Percentiles rank a stretch among this genome's conserved stretches.
These are phyloP conservation scores for Chydorus sphaericus DNA, from an alignment of 2,888 invertebrate genomes.

Conservation along the genomic window DNA sequence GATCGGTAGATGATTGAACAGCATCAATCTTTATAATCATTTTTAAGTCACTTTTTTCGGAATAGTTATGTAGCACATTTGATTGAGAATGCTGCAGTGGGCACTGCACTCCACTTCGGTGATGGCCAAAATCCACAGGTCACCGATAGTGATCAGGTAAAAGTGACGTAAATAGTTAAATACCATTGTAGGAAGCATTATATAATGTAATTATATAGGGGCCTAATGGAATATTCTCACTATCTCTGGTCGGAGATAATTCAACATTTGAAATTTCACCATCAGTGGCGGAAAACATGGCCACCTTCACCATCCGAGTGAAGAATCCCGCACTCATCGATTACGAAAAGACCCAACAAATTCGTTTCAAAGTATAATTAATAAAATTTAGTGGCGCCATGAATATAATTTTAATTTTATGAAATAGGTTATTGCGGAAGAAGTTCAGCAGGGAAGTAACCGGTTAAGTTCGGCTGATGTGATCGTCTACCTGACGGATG, in stretches of 20 bases:
- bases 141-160: slow-evolving; percentile 51
- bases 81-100: slow-evolving; percentile 66
- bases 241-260: slow-evolving; percentile 61
- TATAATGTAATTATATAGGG: slow-evolving; percentile 31
- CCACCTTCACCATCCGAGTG: slow-evolving; percentile 66
- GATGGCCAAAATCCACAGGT: slow-evolving; percentile 57
- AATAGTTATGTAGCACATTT: slow-evolving; percentile 56
- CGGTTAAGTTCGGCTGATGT: slow-evolving; percentile 53
- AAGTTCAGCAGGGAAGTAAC: slow-evolving; percentile 52
- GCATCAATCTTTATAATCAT: slow-evolving; percentile 3
- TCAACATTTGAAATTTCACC: slow-evolving; percentile 80
- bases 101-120: slow-evolving; percentile 53
- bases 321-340: slow-evolving; percentile 67
- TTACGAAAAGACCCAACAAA: slow-evolving; percentile 61
- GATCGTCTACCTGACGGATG: slow-evolving; percentile 63
- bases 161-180: no score
- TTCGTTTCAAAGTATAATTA: slow-evolving; percentile 50
- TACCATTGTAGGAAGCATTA: neutral
- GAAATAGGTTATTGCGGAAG: slow-evolving; percentile 66
- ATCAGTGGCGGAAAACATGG: slow-evolving; percentile 58
- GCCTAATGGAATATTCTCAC: slow-evolving; percentile 67
- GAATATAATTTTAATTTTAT: no score
- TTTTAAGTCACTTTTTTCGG: slow-evolving; percentile 17
- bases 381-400: slow-evolving; percentile 1
- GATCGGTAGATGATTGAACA: slow-evolving; percentile 45